Evolutionary conservation across 2,797 vertebrate species (phyloP), one percentile per base, ranked within the genome.

Genomic region (Characodon lateralis): DNA sequence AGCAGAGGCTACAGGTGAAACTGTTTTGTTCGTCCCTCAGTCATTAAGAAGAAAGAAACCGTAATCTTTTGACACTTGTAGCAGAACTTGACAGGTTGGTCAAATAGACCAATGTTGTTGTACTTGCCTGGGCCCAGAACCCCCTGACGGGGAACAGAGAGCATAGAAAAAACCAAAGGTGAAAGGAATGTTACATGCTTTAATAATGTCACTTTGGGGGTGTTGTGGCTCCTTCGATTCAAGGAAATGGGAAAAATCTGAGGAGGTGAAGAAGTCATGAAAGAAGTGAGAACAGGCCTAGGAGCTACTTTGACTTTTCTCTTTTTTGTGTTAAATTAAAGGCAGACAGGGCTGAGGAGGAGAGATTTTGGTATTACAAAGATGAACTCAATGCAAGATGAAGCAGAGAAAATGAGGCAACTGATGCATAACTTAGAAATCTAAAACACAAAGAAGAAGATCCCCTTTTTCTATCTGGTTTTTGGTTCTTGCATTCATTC

Each of bases 61-160:
- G 71, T 76, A 58, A 75, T 71, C 72, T 59, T 89, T 0, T 68
- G 71, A 70, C 46, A 68, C 48, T 61, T 85, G 14, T 79, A 56
- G 24, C 77, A 76, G 74, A 77, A 79, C 71, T 69, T 79, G 51
- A 6, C 71, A n/a, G 87, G 65, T 65, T 72, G 88, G 73, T 95
- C 92, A 93, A 94, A 95, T 81, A 93, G 92, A 85, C 95, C 83
- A 82, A 83, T 91, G 89, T 95, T 92, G 80, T 94, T 69, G 70
- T 95, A 94, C 5, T 93, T 93, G 43, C 88, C 94, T 9, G 93
- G 94, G 79, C 95, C 93, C 22, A 92, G 92, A 78, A 95, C 90
- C 78, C 93, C 94, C 94, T 95, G 76, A 31, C 76, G 68, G 51
- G 51, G 81, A 83, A 88, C 59, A 85, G 69, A 77, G 20, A 73